Conservation (phyloP, 2,113 vertebrate genomes). For the Daubentonia madagascariensis region DNA sequence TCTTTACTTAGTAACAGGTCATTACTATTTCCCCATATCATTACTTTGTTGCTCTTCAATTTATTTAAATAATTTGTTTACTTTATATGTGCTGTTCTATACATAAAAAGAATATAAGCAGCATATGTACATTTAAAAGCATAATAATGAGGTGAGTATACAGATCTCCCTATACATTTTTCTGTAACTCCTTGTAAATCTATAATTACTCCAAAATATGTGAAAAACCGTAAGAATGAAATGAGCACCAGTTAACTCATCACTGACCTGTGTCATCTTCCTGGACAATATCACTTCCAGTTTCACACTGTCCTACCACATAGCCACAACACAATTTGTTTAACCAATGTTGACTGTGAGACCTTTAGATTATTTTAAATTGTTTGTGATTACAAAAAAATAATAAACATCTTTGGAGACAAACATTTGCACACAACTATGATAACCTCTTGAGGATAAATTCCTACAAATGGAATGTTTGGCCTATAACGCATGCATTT, state of each 20-base stretch:
- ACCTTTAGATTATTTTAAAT: not conserved
- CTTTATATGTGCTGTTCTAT: rapidly evolving
- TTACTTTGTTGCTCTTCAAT: not conserved
- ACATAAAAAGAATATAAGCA: rapidly evolving
- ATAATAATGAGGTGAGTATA: rapidly evolving
- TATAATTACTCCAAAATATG: not conserved
- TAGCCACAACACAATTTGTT: not conserved
- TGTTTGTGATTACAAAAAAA: not conserved
- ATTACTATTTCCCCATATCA: rapidly evolving
- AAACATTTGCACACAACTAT: not conserved
- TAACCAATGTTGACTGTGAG: not conserved
- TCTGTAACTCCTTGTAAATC: not conserved
- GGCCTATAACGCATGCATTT: rapidly evolving
- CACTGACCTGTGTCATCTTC: not conserved
- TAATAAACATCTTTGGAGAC: not conserved
- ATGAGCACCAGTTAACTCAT: not conserved
- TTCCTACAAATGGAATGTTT: not conserved
- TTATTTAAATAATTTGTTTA: not conserved
- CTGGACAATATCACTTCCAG: not conserved
- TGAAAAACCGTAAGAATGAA: not conserved
- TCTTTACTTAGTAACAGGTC: not conserved
- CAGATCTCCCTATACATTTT: rapidly evolving
- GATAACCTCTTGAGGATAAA: not conserved
- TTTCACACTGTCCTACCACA: not conserved
- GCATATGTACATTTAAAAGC: rapidly evolving